Evolutionary conservation across 2,797 vertebrate species (phyloP), one percentile per base, ranked within the genome.

Genomic region (Falco novaeseelandiae): DNA sequence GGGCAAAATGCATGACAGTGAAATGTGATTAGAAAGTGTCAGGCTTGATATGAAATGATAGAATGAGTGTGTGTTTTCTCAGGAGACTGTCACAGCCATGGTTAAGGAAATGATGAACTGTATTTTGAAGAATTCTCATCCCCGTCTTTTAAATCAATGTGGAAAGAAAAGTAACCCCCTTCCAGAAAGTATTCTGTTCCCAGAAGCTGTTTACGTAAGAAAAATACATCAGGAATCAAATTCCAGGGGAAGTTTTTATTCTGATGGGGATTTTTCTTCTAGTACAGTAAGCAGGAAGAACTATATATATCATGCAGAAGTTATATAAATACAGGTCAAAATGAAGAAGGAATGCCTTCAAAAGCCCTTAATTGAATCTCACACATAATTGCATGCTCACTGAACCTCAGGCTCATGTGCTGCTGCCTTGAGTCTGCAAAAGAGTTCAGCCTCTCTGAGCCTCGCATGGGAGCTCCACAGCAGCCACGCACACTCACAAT

Each of bases 351-450:
- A 91, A 85, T 87, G 89, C 65, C 73, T 83, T 82, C 89, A 81
- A 61, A 76, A 92, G 67, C 55, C 83, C 83, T 11, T 96, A 91
- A 93, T 83, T 91, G 34, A 62, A 90, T 96, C 87, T 96, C 93
- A 95, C 94, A 92, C 87, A 82, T 93, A 96, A 62, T 30, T 94
- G 72, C 87, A 51, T 5, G 36, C 88, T 95, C 83, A 55, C 72
- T 91, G 96, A 95, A 80, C 80, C 91, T 87, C 40, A 3, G 26
- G 52, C 63, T 88, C 40, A 8, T 7, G 12, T 70, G 40, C 70
- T 25, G 62, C 40, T 62, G 65, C 80, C 80, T 92, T 81, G 88
- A 55, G 67, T 89, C 96, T 48, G 21, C 63, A 55, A 10, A 77
- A 86, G 54, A 71, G 67, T 62, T 91, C 58, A n/a, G 83, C 77